Percentiles rank a stretch among this genome's conserved stretches.
These are phyloP conservation scores for Musca vetustissima DNA, from an alignment of 1,140 invertebrate genomes.

Conservation along the genomic window DNA sequence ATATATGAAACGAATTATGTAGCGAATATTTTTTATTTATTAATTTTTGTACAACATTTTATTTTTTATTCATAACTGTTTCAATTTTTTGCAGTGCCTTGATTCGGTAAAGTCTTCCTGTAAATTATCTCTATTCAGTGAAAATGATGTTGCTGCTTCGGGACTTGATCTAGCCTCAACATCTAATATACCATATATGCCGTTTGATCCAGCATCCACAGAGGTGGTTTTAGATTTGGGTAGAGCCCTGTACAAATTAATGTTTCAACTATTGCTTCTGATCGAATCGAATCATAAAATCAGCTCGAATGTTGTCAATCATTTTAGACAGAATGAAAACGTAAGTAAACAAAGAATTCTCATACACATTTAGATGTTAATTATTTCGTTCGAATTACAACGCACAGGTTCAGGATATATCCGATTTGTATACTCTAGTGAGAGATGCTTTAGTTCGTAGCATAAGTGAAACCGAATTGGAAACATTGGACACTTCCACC, in stretches of 20 bases:
- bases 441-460: conserved; percentile 52
- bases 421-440: conserved; percentile 50
- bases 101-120: conserved; percentile 73
- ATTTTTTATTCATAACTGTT: neutral
- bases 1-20: too few species aligned
- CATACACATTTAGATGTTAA: neutral
- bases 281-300: conserved; percentile 93
- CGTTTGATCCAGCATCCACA: conserved; percentile 51
- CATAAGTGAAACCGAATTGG: conserved; percentile 48
- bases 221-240: conserved; percentile 75
- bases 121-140: conserved; percentile 73
- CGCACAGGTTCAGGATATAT: conserved; percentile 55
- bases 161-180: conserved; percentile 42
- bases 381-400: neutral
- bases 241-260: conserved; percentile 84
- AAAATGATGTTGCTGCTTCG: conserved; percentile 57
- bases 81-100: conserved; percentile 62
- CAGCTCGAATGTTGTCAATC: conserved; percentile 62
- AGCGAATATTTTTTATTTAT: too few species aligned
- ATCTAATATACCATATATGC: conserved; percentile 47
- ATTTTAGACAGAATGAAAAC: conserved; percentile 53
- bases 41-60: too few species aligned
- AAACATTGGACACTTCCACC: conserved; percentile 53
- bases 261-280: conserved; percentile 89
- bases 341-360: conserved; percentile 34